Percentiles rank a stretch among this genome's conserved stretches.
These are phyloP conservation scores for Perithous albicinctus DNA, from an alignment of 2,888 invertebrate genomes.

Conservation along the genomic window DNA sequence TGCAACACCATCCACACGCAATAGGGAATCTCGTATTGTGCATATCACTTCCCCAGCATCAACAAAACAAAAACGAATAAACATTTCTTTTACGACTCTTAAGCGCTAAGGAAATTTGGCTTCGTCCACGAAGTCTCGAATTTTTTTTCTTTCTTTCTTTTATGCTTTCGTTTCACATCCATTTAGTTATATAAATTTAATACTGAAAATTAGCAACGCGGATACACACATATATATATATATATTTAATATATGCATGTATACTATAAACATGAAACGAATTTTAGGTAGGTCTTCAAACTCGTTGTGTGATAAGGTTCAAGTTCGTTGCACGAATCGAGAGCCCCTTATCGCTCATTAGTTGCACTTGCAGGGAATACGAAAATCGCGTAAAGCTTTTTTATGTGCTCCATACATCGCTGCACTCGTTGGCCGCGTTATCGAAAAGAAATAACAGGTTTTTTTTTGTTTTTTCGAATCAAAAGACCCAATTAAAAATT, in stretches of 20 bases:
- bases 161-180: conserved; percentile 9
- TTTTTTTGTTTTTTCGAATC: conserved; percentile 34
- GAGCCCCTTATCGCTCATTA: conserved; percentile 52
- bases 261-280: conserved; percentile 36
- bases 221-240: conserved; percentile 13
- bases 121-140: conserved; percentile 53
- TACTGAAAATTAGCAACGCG: conserved; percentile 64
- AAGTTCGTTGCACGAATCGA: conserved; percentile 27
- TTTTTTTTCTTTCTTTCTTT: conserved; percentile 3
- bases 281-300: conserved; percentile 45
- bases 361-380: conserved; percentile 45
- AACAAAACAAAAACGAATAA: background rate
- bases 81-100: background rate
- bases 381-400: conserved; percentile 41
- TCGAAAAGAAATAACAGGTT: conserved; percentile 29
- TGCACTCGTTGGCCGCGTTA: conserved; percentile 36
- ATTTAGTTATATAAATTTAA: conserved; percentile 59
- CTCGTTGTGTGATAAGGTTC: conserved; percentile 37
- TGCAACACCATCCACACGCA: conserved; percentile 1
- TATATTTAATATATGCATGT: conserved; percentile 30
- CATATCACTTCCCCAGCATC: background rate
- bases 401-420: conserved; percentile 17
- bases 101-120: conserved; percentile 28
- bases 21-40: conserved; percentile 16
- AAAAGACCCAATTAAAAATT: conserved; percentile 69